phyloP scores from a whole-genome alignment of 2,797 vertebrate species.

The Mionectes olivaceus region DNA sequence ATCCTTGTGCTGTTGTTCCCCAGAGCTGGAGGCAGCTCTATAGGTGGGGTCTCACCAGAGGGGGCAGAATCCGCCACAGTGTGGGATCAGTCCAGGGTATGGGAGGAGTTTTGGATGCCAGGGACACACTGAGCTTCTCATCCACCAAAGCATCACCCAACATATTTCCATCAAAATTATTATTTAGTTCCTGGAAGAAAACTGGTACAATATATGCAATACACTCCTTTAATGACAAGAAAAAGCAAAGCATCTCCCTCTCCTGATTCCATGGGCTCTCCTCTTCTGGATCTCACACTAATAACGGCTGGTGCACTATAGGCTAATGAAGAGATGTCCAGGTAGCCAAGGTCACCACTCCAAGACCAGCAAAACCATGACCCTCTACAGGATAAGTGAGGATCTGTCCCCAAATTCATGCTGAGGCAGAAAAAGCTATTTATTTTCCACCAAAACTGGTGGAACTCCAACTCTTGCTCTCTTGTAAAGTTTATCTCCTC shows the following conservation, averaged over 20 bases:
- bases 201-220: background rate
- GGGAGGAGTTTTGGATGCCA: background rate
- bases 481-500: background rate
- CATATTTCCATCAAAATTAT: background rate
- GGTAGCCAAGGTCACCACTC: background rate
- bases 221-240: background rate
- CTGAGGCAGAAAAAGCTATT: background rate
- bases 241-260: background rate
- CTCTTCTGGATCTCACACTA: background rate
- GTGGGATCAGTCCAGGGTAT: background rate
- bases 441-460: background rate
- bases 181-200: background rate
- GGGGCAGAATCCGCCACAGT: background rate
- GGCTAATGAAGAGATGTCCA: rapidly evolving
- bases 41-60: background rate
- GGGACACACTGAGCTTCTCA: background rate
- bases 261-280: background rate
- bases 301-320: background rate
- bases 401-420: background rate
- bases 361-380: background rate
- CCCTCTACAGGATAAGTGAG: background rate
- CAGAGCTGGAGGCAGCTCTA: background rate
- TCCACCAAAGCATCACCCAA: background rate
- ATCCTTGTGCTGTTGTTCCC: rapidly evolving
- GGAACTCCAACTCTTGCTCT: background rate